phyloP scores from a whole-genome alignment of 2,113 vertebrate genomes.

The Chlamydotis undulata region DNA sequence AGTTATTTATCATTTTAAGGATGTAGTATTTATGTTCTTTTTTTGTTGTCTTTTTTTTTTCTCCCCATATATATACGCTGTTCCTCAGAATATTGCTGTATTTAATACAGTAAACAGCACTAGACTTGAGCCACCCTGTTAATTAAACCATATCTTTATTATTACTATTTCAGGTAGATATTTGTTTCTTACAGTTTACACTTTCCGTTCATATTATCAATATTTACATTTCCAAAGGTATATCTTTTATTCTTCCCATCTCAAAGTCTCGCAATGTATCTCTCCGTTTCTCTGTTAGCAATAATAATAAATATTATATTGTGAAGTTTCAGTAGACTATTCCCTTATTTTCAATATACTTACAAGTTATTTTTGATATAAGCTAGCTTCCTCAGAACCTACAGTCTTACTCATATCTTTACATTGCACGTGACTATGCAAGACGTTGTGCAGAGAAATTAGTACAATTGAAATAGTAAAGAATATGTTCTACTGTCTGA shows the following conservation, averaged over 20 bases:
- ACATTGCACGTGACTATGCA: background rate
- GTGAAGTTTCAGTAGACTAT: background rate
- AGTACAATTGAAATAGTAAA: conserved; percentile 11
- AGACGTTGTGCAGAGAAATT: background rate
- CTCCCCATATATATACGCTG: background rate
- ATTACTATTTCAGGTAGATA: background rate
- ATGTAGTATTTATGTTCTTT: background rate
- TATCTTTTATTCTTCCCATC: background rate
- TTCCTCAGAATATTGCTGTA: background rate
- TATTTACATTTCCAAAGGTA: background rate
- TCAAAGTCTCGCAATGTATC: background rate
- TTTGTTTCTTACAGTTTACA: background rate
- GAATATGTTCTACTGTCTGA: background rate
- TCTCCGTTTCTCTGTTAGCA: background rate
- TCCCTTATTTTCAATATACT: background rate
- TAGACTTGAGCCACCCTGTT: background rate
- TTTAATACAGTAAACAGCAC: background rate
- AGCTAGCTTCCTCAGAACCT: background rate
- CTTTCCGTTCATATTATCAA: background rate
- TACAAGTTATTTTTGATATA: background rate
- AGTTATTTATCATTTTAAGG: background rate
- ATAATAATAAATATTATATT: background rate
- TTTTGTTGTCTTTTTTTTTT: background rate
- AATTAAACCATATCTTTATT: background rate
- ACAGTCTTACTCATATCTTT: background rate